Conservation (phyloP, 2,113 vertebrate species). For the Athene noctua region DNA sequence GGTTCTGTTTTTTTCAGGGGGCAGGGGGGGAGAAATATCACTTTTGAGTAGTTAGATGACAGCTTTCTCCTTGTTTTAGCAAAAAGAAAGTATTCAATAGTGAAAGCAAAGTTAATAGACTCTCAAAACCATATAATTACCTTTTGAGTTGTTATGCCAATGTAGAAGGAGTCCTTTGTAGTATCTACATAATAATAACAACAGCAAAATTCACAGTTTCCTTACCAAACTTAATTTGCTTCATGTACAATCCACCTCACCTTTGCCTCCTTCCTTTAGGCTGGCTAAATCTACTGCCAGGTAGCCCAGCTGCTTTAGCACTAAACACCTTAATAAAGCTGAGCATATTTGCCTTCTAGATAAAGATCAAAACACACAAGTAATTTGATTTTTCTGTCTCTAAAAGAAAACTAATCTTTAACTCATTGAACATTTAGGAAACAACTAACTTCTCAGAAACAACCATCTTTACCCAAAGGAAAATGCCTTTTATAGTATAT, state of each 20-base stretch:
- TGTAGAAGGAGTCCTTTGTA: background rate
- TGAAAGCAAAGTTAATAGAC: background rate
- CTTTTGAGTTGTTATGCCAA: background rate
- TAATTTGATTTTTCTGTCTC: background rate
- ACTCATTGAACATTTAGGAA: background rate
- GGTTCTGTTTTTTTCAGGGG: accelerated
- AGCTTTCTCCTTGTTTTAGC: background rate
- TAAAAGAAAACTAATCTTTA: background rate
- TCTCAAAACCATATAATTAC: background rate
- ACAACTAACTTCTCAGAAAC: background rate
- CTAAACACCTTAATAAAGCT: background rate
- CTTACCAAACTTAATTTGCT: background rate
- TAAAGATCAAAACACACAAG: background rate
- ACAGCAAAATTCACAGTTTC: background rate
- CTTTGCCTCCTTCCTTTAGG: background rate
- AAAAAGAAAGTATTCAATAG: background rate
- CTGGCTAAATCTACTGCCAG: background rate
- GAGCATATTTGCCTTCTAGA: background rate
- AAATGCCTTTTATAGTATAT: background rate
- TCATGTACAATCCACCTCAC: too few species aligned
- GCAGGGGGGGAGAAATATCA: background rate
- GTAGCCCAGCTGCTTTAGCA: background rate
- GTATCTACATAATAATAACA: background rate
- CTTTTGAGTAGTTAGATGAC: background rate
- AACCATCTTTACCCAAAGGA: background rate